These are phyloP conservation scores for Telmatherina bonti DNA, from an alignment of 2,797 vertebrate species.

Conservation along the genomic window DNA sequence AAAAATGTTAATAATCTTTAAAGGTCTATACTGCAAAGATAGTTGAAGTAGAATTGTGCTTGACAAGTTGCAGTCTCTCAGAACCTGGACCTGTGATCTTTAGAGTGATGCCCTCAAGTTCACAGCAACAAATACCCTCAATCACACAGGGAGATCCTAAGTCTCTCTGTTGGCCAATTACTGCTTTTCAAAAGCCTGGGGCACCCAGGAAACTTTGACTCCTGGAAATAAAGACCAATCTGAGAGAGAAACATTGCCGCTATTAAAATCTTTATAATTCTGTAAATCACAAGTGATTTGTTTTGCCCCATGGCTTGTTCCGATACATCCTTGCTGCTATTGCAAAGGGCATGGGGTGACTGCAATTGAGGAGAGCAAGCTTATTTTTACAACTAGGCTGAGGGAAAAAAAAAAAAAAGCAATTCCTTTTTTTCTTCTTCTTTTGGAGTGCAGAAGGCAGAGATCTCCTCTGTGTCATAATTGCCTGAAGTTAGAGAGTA, in stretches of 20 bases:
- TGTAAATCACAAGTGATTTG: conserved; percentile 89
- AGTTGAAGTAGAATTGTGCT: conserved; percentile 80
- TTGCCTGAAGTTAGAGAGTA: conserved; percentile 87
- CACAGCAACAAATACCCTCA: conserved; percentile 87
- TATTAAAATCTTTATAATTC: conserved; percentile 91
- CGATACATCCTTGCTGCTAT: conserved; percentile 85
- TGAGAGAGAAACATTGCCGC: conserved; percentile 85
- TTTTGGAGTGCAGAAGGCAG: conserved; percentile 81
- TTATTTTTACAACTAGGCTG: conserved; percentile 85
- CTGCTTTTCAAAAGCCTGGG: conserved; percentile 85
- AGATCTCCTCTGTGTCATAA: conserved; percentile 87
- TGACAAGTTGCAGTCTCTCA: conserved; percentile 82
- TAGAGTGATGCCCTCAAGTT: conserved; percentile 87
- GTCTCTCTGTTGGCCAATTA: conserved; percentile 90
- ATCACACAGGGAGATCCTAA: conserved; percentile 83
- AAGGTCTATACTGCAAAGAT: conserved; percentile 40
- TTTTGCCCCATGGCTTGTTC: conserved; percentile 88
- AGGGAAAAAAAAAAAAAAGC: conserved; percentile 74
- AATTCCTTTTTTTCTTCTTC: conserved; percentile 78
- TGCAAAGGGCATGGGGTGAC: conserved; percentile 82
- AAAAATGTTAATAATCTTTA: conserved; percentile 29
- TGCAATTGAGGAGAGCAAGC: conserved; percentile 81
- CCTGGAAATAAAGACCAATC: conserved; percentile 89
- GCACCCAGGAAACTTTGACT: conserved; percentile 87
- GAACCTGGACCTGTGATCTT: conserved; percentile 85